phyloP scores from a whole-genome alignment of 2,797 vertebrate genomes.

The Spinus olivaceus region DNA sequence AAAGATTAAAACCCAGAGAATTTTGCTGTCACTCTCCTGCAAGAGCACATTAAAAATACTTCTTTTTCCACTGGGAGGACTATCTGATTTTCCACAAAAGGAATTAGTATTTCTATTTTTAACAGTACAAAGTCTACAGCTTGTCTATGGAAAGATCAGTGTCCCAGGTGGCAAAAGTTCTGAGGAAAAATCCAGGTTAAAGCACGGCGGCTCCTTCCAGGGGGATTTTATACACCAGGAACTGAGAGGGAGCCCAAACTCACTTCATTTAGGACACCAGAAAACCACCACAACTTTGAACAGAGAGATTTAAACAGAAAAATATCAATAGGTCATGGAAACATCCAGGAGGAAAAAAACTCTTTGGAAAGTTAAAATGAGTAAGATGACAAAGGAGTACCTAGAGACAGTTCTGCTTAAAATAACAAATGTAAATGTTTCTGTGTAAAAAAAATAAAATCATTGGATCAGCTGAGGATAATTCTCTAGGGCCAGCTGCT shows the following conservation, averaged over 20 bases:
- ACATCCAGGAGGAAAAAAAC: background rate
- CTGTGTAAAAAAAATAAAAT: background rate
- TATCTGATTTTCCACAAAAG: background rate
- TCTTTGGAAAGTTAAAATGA: background rate
- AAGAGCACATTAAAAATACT: background rate
- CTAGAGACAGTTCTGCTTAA: background rate
- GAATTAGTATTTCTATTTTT: background rate
- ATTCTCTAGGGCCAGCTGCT: background rate
- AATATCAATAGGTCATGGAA: conserved; percentile 14
- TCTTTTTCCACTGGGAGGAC: background rate
- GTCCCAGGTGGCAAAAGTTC: background rate
- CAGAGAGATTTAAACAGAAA: background rate
- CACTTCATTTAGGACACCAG: background rate
- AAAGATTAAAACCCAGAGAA: background rate
- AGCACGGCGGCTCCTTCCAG: background rate
- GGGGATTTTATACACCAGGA: background rate
- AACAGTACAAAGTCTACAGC: background rate
- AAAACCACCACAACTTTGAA: background rate
- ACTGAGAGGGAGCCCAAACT: background rate
- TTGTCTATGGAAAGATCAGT: background rate
- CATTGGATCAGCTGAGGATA: background rate
- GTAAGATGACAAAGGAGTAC: background rate
- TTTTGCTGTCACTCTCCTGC: background rate
- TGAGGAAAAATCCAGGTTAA: background rate
- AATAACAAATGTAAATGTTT: conserved; percentile 13